Evolutionary conservation across 1,140 invertebrate genomes (phyloP).

Genomic region (Ridgeia piscesae): DNA sequence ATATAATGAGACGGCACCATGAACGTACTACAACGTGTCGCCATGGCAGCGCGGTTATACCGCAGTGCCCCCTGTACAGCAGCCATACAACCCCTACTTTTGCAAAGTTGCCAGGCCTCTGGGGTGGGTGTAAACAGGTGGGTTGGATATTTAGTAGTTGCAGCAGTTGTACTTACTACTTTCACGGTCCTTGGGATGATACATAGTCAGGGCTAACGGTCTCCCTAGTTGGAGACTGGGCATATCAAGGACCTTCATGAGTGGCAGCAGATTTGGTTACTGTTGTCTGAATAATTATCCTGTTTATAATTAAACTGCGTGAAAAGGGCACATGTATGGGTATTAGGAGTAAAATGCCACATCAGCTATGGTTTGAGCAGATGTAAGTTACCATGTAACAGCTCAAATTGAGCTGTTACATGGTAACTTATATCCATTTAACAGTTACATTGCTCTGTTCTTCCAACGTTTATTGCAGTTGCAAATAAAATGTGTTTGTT

Average conservation of each 20-base stretch:
- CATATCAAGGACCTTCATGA: not conserved
- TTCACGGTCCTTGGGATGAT: not conserved
- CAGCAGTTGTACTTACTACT: not conserved
- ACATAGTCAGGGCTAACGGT: not conserved
- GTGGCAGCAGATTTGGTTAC: not conserved
- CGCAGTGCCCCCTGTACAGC: not conserved
- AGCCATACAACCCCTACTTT: not conserved
- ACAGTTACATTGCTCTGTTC: no score
- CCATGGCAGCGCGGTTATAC: not conserved
- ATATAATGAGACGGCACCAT: not conserved
- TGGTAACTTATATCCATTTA: no score
- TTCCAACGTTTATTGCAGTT: not conserved
- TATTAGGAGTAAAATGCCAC: not conserved
- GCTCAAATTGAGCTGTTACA: not conserved
- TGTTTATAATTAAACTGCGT: not conserved
- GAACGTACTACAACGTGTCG: not conserved
- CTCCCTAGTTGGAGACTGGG: not conserved
- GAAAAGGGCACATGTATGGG: not conserved
- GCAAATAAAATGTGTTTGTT: not conserved
- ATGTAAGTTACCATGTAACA: no score
- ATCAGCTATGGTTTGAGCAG: not conserved
- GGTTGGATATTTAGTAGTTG: not conserved
- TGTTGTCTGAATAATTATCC: not conserved
- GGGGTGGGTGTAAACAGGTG: not conserved
- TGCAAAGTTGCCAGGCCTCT: not conserved